phyloP scores from a whole-genome alignment of 2,113 vertebrate species.

The western clawed frog (Xenopus tropicalis) region DNA sequence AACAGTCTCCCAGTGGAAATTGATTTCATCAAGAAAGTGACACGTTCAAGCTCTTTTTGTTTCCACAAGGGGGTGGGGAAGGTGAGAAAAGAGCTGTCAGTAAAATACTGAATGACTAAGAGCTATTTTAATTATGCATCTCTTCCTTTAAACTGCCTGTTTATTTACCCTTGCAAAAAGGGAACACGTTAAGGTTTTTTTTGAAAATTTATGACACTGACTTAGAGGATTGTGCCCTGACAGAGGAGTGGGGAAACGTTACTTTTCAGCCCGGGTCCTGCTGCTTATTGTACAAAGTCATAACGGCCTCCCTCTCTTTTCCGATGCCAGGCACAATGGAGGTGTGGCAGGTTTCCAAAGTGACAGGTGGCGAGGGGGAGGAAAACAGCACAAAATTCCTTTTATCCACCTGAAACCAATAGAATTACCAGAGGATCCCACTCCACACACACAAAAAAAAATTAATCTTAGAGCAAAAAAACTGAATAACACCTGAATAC shows the following conservation, averaged over 20 bases:
- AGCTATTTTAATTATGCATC: conserved; percentile 22
- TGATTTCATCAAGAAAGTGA: conserved; percentile 26
- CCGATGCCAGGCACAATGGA: conserved; percentile 41
- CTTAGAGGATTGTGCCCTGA: conserved; percentile 22
- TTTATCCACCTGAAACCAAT: conserved; percentile 40
- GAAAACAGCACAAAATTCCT: conserved; percentile 20
- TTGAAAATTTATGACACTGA: conserved; percentile 10
- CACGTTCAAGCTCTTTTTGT: conserved; percentile 15
- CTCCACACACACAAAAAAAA: too few species aligned
- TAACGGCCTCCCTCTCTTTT: conserved; percentile 35
- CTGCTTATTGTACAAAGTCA: conserved; percentile 28
- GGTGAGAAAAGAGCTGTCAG: conserved; percentile 23
- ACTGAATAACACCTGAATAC: too few species aligned
- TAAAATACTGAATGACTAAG: conserved; percentile 6
- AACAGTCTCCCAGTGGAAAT: conserved; percentile 11
- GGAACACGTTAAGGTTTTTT: conserved; percentile 9
- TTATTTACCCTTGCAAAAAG: conserved; percentile 13
- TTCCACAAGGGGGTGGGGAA: not conserved
- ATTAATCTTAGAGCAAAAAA: too few species aligned
- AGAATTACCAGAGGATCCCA: conserved; percentile 10
- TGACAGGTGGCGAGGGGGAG: conserved; percentile 31
- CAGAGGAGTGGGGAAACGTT: conserved; percentile 14
- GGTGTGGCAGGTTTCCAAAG: conserved; percentile 41
- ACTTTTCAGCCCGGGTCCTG: conserved; percentile 17
- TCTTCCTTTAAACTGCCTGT: conserved; percentile 4